Conservation (phyloP, 2,797 vertebrate genomes). For the Typhlichthys eigenmanni region DNA sequence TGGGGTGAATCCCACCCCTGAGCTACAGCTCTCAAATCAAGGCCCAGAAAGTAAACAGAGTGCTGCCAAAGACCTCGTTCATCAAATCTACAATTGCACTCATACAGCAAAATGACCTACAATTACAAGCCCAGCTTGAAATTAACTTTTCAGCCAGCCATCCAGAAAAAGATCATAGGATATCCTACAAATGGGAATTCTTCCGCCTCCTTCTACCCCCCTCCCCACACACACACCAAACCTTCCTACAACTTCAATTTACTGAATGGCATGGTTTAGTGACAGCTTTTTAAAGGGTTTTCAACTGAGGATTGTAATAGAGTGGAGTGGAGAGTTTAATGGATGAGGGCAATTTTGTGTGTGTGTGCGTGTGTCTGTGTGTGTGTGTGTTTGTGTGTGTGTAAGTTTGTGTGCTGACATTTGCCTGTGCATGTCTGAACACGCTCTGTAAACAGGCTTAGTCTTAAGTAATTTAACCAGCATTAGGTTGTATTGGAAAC, state of each 20-base stretch:
- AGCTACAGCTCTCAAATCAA: conserved; percentile 86
- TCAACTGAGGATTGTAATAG: conserved; percentile 1
- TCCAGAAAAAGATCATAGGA: conserved; percentile 84
- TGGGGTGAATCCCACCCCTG: conserved; percentile 75
- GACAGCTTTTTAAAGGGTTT: conserved; percentile 19
- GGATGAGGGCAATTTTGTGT: background rate
- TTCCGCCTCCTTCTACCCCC: conserved; percentile 33
- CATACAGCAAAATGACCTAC: conserved; percentile 89
- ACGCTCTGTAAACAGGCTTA: too few species aligned
- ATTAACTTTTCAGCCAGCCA: conserved; percentile 86
- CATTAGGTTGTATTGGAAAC: too few species aligned
- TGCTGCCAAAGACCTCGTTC: conserved; percentile 76
- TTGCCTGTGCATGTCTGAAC: background rate
- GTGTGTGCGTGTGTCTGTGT: background rate
- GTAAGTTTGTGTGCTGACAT: conserved; percentile 6
- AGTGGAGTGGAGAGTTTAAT: background rate
- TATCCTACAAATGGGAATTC: conserved; percentile 65
- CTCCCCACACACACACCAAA: conserved; percentile 20
- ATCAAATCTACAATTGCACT: conserved; percentile 85
- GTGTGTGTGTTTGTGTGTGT: conserved; percentile 40
- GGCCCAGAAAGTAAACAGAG: conserved; percentile 85
- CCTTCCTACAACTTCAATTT: conserved; percentile 29
- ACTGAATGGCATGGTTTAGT: conserved; percentile 11
- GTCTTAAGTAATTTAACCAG: too few species aligned
- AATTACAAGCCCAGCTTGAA: conserved; percentile 90